phyloP scores from a whole-genome alignment of 2,888 invertebrate species.

The Polydesmus complanatus region DNA sequence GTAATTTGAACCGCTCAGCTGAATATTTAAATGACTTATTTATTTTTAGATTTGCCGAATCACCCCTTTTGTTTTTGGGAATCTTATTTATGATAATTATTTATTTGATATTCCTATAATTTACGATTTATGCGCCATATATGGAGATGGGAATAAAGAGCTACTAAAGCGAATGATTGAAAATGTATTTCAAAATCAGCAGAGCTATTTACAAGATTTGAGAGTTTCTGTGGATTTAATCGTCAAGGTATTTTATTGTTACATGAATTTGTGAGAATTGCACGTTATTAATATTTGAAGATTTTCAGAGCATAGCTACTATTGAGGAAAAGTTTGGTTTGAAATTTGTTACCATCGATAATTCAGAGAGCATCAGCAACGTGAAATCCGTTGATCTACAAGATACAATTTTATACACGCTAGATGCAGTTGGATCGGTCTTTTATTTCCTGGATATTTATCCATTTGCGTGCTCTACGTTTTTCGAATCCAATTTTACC shows the following conservation, averaged over 20 bases:
- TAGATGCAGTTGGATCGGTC: conserved; percentile 55
- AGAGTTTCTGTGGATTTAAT: conserved; percentile 28
- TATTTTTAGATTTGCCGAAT: conserved; percentile 38
- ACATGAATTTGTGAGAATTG: conserved; percentile 27
- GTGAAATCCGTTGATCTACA: conserved; percentile 34
- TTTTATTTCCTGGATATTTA: conserved; percentile 53
- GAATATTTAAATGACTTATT: too few species aligned
- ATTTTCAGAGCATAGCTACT: conserved; percentile 8
- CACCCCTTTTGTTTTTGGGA: conserved; percentile 47
- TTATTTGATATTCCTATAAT: conserved; percentile 69
- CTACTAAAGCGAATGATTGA: conserved; percentile 49
- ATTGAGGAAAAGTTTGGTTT: conserved; percentile 2
- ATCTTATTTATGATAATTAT: conserved; percentile 60
- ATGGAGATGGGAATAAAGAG: conserved; percentile 49
- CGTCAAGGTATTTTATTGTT: conserved; percentile 28
- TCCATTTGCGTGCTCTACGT: conserved; percentile 37
- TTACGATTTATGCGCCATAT: conserved; percentile 60
- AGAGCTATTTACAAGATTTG: conserved; percentile 48
- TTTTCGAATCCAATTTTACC: neutral
- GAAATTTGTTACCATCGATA: neutral
- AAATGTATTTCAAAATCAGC: conserved; percentile 50
- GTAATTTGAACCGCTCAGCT: too few species aligned
- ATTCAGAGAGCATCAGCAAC: conserved; percentile 22
- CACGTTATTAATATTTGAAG: conserved; percentile 8
- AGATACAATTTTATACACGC: conserved; percentile 51